Evolutionary conservation across 2,113 vertebrate genomes (phyloP).

Genomic region (Corydoras maculifer): DNA sequence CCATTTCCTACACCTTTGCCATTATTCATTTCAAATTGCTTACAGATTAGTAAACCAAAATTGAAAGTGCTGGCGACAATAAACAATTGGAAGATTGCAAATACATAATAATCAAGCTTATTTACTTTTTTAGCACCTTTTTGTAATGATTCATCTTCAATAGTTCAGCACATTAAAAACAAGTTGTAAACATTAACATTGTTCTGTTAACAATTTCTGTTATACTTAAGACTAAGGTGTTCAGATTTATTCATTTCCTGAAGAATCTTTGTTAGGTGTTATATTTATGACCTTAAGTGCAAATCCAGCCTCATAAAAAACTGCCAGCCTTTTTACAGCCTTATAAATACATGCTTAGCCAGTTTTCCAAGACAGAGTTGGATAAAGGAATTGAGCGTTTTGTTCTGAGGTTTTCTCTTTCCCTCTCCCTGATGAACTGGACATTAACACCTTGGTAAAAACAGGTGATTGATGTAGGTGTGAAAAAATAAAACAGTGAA

Average conservation of each 20-base stretch:
- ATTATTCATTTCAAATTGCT: neutral
- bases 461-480: constrained; percentile 47
- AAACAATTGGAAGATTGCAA: neutral
- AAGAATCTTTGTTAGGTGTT: constrained; percentile 64
- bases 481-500: constrained; percentile 19
- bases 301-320: constrained; percentile 48
- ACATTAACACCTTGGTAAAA: constrained; percentile 53
- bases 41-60: too few species aligned
- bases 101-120: neutral
- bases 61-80: too few species aligned
- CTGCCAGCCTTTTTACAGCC: constrained; percentile 49
- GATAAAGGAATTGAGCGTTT: constrained; percentile 26
- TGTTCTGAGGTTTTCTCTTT: constrained; percentile 49
- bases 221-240: constrained; percentile 14
- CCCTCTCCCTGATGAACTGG: constrained; percentile 44
- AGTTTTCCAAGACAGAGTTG: constrained; percentile 46
- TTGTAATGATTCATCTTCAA: too few species aligned
- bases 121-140: neutral
- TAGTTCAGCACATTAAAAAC: too few species aligned
- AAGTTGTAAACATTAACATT: too few species aligned
- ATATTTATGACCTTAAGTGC: constrained; percentile 56
- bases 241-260: constrained; percentile 40
- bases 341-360: constrained; percentile 56
- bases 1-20: constrained; percentile 20
- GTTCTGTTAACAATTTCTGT: neutral